Base-by-base conservation (phyloP, 2,113 vertebrate species). In the Calidris pugnax region DNA sequence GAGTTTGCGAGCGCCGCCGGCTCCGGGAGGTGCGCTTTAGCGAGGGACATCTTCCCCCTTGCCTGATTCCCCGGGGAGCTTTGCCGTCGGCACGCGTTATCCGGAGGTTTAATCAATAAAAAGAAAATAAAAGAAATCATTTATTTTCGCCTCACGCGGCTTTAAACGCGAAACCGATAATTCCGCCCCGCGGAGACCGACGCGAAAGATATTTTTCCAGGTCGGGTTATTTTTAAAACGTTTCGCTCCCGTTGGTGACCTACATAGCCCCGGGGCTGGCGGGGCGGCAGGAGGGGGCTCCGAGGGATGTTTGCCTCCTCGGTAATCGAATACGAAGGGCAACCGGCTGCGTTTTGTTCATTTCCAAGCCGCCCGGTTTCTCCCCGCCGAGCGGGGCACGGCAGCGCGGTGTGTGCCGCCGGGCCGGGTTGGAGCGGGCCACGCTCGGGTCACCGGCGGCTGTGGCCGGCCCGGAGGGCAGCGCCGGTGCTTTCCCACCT, bases 1-100 rank as follows among this genome's bases (percentile, higher is more conserved):
- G 64, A 96, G 74, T 98, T 95, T 74, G 79, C 78, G 47, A 91
- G 72, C 53, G 51, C 47, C 30, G 53, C 55, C 77, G n/a, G 56
- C 16, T n/a, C 48, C 39, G 7, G 41, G 55, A 32, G 77, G 21
- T 20, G 50, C 50, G 10, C 37, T 67, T 7, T 16, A 51, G 26
- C 6, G 41, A 24, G 6, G 41, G 67, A 47, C 2, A 8, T 13
- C 5, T 1, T 1, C 7, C 57, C 23, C 23, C 23, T n/a, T 3
- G 9, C 35, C 6, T 1, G 43, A 6, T 14, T 60, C 10, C 30
- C 2, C 27, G 19, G 41, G 48, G 33, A 37, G 23, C 14, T 77
- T 19, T 17, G 43, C 53, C 43, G 55, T 28, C 8, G 19, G 26
- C 43, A 27, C 17, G 12, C 7, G 4, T 45, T 78, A 37, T 22